Percentiles rank a stretch among this genome's conserved stretches.
These are phyloP conservation scores for Linhomoeus sp. DNA, from an alignment of 2,888 invertebrate species.

Conservation along the genomic window DNA sequence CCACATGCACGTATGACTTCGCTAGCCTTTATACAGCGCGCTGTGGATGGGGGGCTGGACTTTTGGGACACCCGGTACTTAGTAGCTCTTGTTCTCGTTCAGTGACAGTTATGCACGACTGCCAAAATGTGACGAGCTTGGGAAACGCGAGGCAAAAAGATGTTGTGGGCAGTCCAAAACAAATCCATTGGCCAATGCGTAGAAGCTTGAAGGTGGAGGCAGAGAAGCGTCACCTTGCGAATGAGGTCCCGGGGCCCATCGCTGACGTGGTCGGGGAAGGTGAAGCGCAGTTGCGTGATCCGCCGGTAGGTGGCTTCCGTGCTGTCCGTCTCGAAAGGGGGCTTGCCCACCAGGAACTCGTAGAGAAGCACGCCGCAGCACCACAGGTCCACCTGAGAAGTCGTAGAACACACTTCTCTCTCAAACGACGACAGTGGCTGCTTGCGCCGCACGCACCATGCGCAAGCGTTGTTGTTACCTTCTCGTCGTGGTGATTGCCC, in stretches of 20 bases:
- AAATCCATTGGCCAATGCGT: too few species aligned
- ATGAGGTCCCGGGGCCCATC: constrained; percentile 34
- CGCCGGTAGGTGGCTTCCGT: constrained; percentile 30
- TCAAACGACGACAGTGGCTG: too few species aligned
- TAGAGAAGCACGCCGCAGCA: constrained; percentile 73
- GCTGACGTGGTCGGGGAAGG: constrained; percentile 31
- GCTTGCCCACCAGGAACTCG: constrained; percentile 73
- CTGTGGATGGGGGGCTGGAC: too few species aligned
- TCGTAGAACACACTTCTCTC: too few species aligned
- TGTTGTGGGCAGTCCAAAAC: neutral
- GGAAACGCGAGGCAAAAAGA: neutral
- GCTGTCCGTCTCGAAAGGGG: constrained; percentile 63
- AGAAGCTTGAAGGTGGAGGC: too few species aligned
- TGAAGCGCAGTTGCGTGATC: constrained; percentile 31
- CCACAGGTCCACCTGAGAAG: constrained; percentile 62
- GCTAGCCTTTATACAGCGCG: too few species aligned
- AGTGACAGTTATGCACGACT: neutral
- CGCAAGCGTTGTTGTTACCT: neutral
- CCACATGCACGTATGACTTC: too few species aligned
- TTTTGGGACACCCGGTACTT: too few species aligned
- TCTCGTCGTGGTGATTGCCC: constrained; percentile 46
- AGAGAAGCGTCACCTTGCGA: too few species aligned
- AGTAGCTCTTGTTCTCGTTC: neutral
- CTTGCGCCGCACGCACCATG: too few species aligned
- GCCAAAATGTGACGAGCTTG: neutral